These are phyloP conservation scores for Clarias pachynema DNA, from an alignment of 2,797 vertebrate species.

Conservation along the genomic window DNA sequence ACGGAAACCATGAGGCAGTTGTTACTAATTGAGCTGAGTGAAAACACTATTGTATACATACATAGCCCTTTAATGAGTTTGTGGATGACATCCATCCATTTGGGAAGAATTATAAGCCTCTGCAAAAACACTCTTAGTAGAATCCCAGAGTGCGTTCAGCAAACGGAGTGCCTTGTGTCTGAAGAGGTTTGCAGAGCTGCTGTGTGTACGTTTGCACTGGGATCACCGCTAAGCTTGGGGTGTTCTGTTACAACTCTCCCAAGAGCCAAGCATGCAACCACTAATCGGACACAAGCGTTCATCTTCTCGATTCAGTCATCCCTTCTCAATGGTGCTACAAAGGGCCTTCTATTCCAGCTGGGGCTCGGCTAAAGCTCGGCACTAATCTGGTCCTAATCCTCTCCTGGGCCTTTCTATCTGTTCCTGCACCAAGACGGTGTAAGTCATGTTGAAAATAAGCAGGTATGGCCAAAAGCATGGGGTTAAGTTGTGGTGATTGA, in stretches of 20 bases:
- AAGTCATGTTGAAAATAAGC: constrained; percentile 27
- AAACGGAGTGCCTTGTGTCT: constrained; percentile 31
- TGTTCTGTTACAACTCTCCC: constrained; percentile 71
- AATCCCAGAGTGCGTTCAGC: constrained; percentile 23
- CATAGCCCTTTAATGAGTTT: constrained; percentile 35
- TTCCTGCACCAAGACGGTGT: not conserved
- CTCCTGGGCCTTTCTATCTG: constrained; percentile 31
- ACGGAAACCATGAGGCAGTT: not conserved
- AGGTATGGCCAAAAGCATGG: constrained; percentile 7
- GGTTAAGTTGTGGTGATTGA: constrained; percentile 16
- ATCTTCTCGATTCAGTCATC: constrained; percentile 63
- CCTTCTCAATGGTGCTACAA: constrained; percentile 53
- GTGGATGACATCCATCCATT: constrained; percentile 29
- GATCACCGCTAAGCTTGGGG: constrained; percentile 62
- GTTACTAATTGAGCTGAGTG: constrained; percentile 18
- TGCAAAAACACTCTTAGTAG: constrained; percentile 22
- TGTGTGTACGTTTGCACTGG: constrained; percentile 47
- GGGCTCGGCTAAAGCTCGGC: constrained; percentile 58
- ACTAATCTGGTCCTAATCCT: constrained; percentile 60
- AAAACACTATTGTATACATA: not conserved
- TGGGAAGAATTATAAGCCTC: constrained; percentile 38
- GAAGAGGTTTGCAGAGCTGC: constrained; percentile 44
- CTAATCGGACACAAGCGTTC: constrained; percentile 75
- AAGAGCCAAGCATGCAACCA: constrained; percentile 71
- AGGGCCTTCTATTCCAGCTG: constrained; percentile 67